Percentiles rank a stretch among this genome's conserved stretches.
Conservation (phyloP, 2,113 vertebrate genomes). For the Eulacestoma nigropectus region DNA sequence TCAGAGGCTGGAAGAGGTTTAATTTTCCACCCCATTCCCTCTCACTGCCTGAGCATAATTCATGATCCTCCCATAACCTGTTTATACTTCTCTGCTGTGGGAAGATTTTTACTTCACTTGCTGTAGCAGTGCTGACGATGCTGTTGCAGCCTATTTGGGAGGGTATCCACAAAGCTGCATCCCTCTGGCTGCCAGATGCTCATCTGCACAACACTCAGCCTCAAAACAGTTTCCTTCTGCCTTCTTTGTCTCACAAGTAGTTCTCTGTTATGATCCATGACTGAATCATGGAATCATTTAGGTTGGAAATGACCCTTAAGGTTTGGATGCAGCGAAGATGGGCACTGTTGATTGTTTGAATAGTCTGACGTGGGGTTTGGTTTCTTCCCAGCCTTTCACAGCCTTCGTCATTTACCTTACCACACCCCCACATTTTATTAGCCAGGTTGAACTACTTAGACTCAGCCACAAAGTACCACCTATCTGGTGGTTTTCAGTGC, state of each 20-base stretch:
- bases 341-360: not conserved
- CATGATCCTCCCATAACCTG: not conserved
- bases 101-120: not conserved
- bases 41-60: not conserved
- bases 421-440: not conserved
- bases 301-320: not conserved
- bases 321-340: not conserved
- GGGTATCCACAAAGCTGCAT: not conserved
- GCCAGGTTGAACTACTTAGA: not conserved
- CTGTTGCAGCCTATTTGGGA: not conserved
- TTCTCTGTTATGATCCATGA: not conserved
- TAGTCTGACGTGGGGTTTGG: accelerated
- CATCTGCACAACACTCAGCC: not conserved
- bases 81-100: not conserved
- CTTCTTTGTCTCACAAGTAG: not conserved
- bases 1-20: not conserved
- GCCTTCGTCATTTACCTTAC: not conserved
- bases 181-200: not conserved
- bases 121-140: not conserved
- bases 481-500: not conserved
- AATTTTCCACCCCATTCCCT: not conserved
- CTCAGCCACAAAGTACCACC: not conserved
- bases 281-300: not conserved
- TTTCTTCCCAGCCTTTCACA: not conserved
- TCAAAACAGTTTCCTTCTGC: not conserved